Base-by-base conservation (phyloP, 2,888 invertebrate species). In the Andrena bucephala region DNA sequence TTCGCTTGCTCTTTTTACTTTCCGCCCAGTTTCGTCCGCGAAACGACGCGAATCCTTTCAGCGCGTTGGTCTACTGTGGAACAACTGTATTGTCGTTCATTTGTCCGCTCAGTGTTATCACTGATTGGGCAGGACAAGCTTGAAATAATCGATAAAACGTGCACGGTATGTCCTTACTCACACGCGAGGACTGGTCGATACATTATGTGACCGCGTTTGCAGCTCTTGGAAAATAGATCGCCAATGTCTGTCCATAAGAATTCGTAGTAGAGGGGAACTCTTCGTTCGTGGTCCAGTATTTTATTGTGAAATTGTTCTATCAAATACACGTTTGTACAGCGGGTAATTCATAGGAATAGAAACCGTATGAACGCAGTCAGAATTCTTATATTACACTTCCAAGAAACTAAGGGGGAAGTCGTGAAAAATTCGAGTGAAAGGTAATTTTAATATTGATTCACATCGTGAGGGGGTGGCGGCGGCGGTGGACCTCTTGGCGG, bases 401-500 rank as follows among this genome's bases (percentile, higher is more conserved):
- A 6, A 16, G 13, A 2, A 10, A 36, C 4, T n/a, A 20, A 42
- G 6, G 7, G 7, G 16, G 27, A 20, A 66, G 27, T n/a, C 4
- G 42, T n/a, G 27, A 5, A 20, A 13, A 52, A 16, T 8, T 57
- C 20, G 27, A 62, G 20, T 1, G 3, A 16, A 33, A 54, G 6
- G 6, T 52, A 59, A 48, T 52, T 54, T 86, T 88, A 91, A 87
- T 92, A 93, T 78, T 92, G 93, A 13, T 82, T 72, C 29, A 87
- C 81, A 59, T 93, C 94, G 73, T 92, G 93, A 5, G 94, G 93
- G 7, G 95, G 95, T 36, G 96, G 96, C 8, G 97, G 97, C 84
- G 97, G 97, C 0, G 97, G 96, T 0, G 96, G 96, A 52, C 96
- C 96, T 86, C 96, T 95, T 54, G 96, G 96, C 6, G 96, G 96